Evolutionary conservation across 2,888 invertebrate species (phyloP), one percentile per base, ranked within the genome.

Genomic region (Chymomyza amoena): DNA sequence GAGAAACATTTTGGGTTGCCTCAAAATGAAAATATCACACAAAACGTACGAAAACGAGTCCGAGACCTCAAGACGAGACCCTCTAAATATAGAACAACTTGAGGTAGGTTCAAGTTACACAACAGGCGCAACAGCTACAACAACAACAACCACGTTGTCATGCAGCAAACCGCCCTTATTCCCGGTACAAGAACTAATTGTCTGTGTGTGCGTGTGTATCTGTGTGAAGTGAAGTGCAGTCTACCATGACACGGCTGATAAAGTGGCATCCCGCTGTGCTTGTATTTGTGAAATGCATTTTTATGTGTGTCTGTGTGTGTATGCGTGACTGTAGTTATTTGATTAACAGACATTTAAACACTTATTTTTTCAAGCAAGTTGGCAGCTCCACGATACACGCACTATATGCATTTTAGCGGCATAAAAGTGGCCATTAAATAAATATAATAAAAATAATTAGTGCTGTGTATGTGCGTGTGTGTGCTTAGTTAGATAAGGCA

Each of bases 61-160:
- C 51, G 51, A 9, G 51, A 18, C 6, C 39, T 13, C 39, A 45
- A 45, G 54, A 16, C 20, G 74, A 68, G 62, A 32, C 20, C 62
- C 63, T 67, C 87, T 88, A 86, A 88, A 84, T 86, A 86, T 86
- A 88, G 88, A 88, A 84, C 74, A 77, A 70, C 81, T 84, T 84
- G 84, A 84, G 84, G 84, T 88, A 84, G 84, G 84, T 84, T 84
- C 79, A 61, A 77, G 77, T 80, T 77, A 73, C 79, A 80, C 59
- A 36, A 80, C 59, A 36, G 10, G 18, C 32, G 32, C 16, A 57
- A 54, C 64, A 67, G 36, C 54, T 36, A 39, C 72, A 64, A 25
- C 16, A 57, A 54, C 64, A 67, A 28, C 54, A 39, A 39, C 72
- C 62, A 25, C 67, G 10, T 20, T 57, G 36, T 25, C 69, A 75